Conservation (phyloP, 2,888 invertebrate species). For the Eupithecia subfuscata region DNA sequence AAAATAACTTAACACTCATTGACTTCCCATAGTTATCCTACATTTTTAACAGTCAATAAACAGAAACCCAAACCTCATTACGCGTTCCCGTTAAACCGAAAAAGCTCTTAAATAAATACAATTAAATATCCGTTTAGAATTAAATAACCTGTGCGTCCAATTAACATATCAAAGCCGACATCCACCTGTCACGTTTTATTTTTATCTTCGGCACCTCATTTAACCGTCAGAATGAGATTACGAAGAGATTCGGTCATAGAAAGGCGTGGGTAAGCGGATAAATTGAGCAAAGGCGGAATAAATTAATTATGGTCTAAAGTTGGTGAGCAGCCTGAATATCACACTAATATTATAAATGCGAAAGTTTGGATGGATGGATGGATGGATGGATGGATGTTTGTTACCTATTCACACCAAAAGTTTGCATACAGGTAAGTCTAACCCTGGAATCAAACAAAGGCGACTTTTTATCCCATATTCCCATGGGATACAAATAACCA, state of each 20-base stretch:
- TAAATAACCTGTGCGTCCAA: background rate
- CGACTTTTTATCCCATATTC: no score
- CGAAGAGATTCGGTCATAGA: slow-evolving; percentile 15
- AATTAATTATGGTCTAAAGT: slow-evolving; percentile 14
- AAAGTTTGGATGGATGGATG: no score
- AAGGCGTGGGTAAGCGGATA: slow-evolving; percentile 26
- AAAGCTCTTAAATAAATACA: slow-evolving; percentile 6
- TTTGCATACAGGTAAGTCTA: no score
- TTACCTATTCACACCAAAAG: no score
- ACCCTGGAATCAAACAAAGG: no score
- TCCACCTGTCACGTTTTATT: slow-evolving; percentile 24
- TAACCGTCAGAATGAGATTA: slow-evolving; percentile 14
- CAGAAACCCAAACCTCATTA: background rate
- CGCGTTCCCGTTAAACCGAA: background rate
- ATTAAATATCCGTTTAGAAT: background rate
- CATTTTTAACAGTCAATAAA: background rate
- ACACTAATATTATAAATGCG: no score
- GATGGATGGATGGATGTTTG: no score
- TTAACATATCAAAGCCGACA: slow-evolving; percentile 11
- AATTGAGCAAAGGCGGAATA: slow-evolving; percentile 21
- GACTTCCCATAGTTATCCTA: background rate
- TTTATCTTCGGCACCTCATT: slow-evolving; percentile 27
- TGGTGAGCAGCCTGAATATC: background rate
- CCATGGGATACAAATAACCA: no score
- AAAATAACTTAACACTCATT: background rate